Percentiles rank a stretch among this genome's conserved stretches.
phyloP scores from a whole-genome alignment of 2,888 invertebrate genomes.

The Cryptus armator region DNA sequence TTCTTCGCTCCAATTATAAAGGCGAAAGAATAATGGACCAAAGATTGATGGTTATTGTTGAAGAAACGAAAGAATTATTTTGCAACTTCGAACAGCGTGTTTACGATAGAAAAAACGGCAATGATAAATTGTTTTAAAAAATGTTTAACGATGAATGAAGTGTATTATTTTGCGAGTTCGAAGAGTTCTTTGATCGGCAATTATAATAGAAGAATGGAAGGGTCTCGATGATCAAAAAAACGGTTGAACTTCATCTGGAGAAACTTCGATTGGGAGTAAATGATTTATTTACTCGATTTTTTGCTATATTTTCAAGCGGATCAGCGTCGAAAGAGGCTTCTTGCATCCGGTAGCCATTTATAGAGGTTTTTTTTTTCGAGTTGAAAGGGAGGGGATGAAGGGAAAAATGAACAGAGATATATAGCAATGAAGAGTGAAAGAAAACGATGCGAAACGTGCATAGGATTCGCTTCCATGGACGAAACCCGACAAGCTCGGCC shows the following conservation, averaged over 20 bases:
- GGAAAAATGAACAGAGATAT: slow-evolving; percentile 36
- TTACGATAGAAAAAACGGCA: background rate
- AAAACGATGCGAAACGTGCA: slow-evolving; percentile 50
- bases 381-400: slow-evolving; percentile 6
- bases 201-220: background rate
- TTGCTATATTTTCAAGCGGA: slow-evolving; percentile 29
- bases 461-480: slow-evolving; percentile 59
- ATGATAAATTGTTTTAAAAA: background rate
- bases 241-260: background rate
- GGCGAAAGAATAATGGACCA: slow-evolving; percentile 3
- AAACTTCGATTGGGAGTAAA: background rate
- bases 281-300: slow-evolving; percentile 15
- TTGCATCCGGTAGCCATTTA: slow-evolving; percentile 76
- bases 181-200: background rate
- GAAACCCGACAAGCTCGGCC: slow-evolving; percentile 74
- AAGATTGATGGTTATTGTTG: background rate
- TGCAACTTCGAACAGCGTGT: background rate
- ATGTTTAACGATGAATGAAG: background rate
- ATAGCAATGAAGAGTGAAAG: slow-evolving; percentile 29
- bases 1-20: slow-evolving; percentile 43
- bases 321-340: slow-evolving; percentile 12
- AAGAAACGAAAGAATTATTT: background rate
- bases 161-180: background rate
- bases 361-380: slow-evolving; percentile 58
- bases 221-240: background rate